Percentiles rank a stretch among this genome's conserved stretches.
Conservation (phyloP, 1,140 invertebrate genomes). For the Solenopsis fugax region DNA sequence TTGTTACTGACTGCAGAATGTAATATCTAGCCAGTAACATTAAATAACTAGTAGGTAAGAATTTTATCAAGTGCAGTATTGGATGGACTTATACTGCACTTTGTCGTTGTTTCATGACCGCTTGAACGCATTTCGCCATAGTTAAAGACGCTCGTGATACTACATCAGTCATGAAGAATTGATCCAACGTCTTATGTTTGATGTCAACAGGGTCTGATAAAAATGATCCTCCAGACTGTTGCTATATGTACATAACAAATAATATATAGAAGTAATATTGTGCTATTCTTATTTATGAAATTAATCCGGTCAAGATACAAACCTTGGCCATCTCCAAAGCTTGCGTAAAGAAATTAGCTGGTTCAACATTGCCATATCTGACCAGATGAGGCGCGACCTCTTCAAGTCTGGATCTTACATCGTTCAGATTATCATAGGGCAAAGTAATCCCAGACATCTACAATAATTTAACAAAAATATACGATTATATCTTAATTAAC, state of each 20-base stretch:
- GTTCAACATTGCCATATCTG: constrained; percentile 93
- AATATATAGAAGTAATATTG: background rate
- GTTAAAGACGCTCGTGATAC: constrained; percentile 98
- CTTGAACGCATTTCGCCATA: constrained; percentile 99
- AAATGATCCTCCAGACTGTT: constrained; percentile 86
- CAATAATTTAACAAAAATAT: constrained; percentile 85
- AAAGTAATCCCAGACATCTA: constrained; percentile 94
- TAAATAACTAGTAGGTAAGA: constrained; percentile 30
- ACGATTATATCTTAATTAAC: constrained; percentile 20
- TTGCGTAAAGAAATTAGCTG: constrained; percentile 94
- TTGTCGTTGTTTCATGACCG: constrained; percentile 92
- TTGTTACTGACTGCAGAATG: background rate
- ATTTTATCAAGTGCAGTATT: constrained; percentile 57
- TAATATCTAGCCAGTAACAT: constrained; percentile 43
- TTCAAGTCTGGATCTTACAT: constrained; percentile 93
- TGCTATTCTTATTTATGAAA: constrained; percentile 25
- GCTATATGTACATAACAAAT: constrained; percentile 84
- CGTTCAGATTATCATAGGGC: constrained; percentile 95
- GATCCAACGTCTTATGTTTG: constrained; percentile 93
- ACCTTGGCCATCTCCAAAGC: constrained; percentile 90
- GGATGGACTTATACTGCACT: constrained; percentile 84
- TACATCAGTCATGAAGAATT: constrained; percentile 99
- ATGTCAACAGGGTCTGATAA: constrained; percentile 91
- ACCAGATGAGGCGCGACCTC: constrained; percentile 96
- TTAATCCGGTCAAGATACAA: constrained; percentile 71